Evolutionary conservation across 2,113 vertebrate genomes (phyloP), one percentile per base, ranked within the genome.

Genomic region (Lagenorhynchus albirostris): DNA sequence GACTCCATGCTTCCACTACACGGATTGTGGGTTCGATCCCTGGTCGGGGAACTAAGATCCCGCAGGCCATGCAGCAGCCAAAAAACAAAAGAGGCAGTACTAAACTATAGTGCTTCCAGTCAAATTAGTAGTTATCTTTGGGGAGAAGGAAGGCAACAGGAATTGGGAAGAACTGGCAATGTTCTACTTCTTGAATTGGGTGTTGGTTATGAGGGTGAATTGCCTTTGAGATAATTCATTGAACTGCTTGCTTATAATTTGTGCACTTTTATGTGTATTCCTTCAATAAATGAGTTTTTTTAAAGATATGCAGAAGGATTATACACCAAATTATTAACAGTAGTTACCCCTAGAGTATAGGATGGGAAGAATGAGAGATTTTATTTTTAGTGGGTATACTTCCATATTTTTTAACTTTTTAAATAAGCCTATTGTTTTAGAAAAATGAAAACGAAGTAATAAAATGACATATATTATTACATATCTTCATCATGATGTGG

Each of bases 391-490:
- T 82, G 8, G 62, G 68, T 65, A 53, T 71, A n/a, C 2, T 60
- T 91, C 8, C 41, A 3, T 15, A 76, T 70, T 74, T 91, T 80
- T 67, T 18, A 62, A 18, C 18, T 65, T 95, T 89, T 67, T 68
- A 73, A 58, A 74, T 2, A 77, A 84, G 8, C 2, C 7, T 94
- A 89, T 82, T 90, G 36, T 38, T 91, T 95, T 95, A 74, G 15
- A 93, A 92, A 82, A 71, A 53, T 31, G 31, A 92, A 92, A 93
- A 70, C 25, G 84, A 92, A 96, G 6, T 15, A 83, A 73, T 94
- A 80, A 79, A 96, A 95, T 55, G 1, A 5, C 73, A 71, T 15
- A 71, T 50, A 60, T n/a, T 55, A 73, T 93, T 80, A 71, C 50
- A 47, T 85, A 91, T 55, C 38, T 83, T 83, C 44, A 81, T 67